phyloP scores from a whole-genome alignment of 2,888 invertebrate species.

The Tachina fera region DNA sequence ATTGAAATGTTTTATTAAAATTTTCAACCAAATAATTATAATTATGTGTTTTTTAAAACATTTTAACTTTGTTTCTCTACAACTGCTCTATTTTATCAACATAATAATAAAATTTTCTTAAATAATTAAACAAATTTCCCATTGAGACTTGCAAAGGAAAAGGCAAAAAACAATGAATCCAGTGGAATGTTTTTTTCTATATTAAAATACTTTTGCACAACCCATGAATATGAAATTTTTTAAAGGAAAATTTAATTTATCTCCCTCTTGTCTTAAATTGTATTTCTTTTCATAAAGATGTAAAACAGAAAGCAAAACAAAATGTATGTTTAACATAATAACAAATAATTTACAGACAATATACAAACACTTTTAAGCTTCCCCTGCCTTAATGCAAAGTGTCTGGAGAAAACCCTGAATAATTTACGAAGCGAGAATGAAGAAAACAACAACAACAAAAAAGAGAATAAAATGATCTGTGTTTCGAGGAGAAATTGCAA shows the following conservation, averaged over 20 bases:
- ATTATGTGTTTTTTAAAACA: too few relatives aligned
- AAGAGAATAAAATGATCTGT: neutral
- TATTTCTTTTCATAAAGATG: neutral
- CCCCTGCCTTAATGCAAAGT: neutral
- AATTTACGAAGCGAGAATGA: neutral
- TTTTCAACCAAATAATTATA: too few relatives aligned
- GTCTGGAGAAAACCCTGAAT: neutral
- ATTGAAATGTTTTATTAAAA: too few relatives aligned
- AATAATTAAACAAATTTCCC: too few relatives aligned
- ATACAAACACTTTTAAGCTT: neutral
- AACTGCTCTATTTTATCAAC: too few relatives aligned
- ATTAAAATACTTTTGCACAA: neutral
- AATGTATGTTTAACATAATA: slow-evolving; percentile 39
- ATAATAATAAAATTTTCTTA: too few relatives aligned
- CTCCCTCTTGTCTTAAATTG: neutral
- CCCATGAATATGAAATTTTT: neutral
- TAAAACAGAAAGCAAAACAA: neutral
- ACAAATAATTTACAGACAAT: slow-evolving; percentile 49
- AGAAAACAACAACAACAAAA: neutral
- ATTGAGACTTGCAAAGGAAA: too few relatives aligned
- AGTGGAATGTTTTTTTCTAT: too few relatives aligned
- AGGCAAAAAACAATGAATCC: too few relatives aligned
- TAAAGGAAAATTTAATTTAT: neutral
- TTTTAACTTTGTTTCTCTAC: too few relatives aligned
- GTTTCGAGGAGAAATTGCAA: slow-evolving; percentile 25